Conservation (phyloP, 2,113 vertebrate species). For the Syngnathus scovelli region DNA sequence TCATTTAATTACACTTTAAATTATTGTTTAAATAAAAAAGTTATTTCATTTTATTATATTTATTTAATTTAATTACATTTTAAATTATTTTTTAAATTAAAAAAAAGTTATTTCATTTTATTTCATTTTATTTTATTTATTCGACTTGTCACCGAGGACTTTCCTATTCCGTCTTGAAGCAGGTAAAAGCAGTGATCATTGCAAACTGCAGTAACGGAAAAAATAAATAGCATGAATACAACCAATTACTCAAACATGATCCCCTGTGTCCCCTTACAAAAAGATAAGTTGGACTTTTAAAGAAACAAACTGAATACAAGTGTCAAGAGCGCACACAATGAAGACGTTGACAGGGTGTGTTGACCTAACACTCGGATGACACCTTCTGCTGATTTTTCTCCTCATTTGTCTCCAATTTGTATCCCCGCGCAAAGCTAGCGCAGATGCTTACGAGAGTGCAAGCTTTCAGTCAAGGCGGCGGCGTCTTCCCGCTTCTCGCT, state of each 20-base stretch:
- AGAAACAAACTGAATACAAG: background rate
- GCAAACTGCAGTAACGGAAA: background rate
- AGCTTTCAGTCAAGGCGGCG: slow-evolving; percentile 47
- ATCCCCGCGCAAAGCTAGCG: background rate
- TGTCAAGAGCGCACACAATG: background rate
- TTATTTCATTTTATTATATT: too few species aligned
- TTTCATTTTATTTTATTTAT: background rate
- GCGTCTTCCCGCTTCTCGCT: slow-evolving; percentile 62
- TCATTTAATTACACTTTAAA: too few species aligned
- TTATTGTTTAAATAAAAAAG: too few species aligned
- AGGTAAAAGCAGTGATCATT: background rate
- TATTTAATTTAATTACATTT: background rate
- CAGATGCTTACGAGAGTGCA: slow-evolving; percentile 30
- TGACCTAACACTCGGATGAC: background rate
- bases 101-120: too few species aligned
- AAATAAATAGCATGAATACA: background rate
- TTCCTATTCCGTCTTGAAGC: slow-evolving; percentile 7
- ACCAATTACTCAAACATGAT: background rate
- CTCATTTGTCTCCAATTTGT: slow-evolving; percentile 1
- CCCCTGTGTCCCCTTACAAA: background rate
- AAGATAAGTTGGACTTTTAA: background rate
- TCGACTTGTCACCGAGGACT: background rate
- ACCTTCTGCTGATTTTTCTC: background rate
- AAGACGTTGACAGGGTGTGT: background rate
- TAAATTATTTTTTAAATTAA: too few species aligned